Percentiles rank a stretch among this genome's conserved stretches.
These are phyloP conservation scores for Cynocephalus volans DNA, from an alignment of 2,113 vertebrate species.

Conservation along the genomic window DNA sequence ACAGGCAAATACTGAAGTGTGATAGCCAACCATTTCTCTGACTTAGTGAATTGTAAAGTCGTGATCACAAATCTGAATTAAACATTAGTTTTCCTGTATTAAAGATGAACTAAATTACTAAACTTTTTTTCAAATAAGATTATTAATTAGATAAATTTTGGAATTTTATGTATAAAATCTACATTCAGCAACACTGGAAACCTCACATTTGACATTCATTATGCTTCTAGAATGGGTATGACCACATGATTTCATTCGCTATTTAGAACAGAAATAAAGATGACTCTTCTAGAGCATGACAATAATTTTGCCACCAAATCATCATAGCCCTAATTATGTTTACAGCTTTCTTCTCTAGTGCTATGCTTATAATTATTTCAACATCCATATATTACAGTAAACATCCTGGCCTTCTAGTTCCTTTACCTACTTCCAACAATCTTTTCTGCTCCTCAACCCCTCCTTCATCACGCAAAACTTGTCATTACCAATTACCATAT, in stretches of 20 bases:
- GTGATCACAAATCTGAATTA: neutral
- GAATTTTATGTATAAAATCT: neutral
- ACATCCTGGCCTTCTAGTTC: neutral
- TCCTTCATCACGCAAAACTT: neutral
- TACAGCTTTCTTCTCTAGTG: neutral
- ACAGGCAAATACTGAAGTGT: neutral
- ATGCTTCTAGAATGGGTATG: neutral
- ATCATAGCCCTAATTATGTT: neutral
- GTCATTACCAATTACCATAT: neutral
- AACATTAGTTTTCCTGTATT: neutral
- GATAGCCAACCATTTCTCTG: neutral
- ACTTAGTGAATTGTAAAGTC: neutral
- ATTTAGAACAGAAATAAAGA: neutral
- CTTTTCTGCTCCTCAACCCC: neutral
- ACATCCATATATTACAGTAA: neutral
- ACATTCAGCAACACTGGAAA: neutral
- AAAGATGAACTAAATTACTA: neutral
- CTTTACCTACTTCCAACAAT: neutral
- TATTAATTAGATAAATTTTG: neutral
- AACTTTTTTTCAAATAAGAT: neutral
- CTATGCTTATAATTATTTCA: neutral
- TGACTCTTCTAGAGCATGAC: neutral
- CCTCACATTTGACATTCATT: fast-evolving
- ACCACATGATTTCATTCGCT: neutral
- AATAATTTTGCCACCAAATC: neutral